Percentiles rank a stretch among this genome's conserved stretches.
Conservation (phyloP, 92 coral and sea anemone species). For the Chrysogorgia sp. region DNA sequence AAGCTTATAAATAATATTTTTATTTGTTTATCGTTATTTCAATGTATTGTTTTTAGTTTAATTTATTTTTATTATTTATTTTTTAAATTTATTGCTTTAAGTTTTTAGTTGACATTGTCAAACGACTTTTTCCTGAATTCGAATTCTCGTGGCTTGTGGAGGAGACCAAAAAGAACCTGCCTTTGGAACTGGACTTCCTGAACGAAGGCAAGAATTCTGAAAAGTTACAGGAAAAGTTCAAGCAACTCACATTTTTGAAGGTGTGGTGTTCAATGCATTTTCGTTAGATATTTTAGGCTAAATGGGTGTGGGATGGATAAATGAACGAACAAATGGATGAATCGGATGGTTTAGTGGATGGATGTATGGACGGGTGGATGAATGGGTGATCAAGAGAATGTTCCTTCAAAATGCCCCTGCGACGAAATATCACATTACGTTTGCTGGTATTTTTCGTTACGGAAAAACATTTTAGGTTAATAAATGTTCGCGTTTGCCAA, state of each 20-base stretch:
- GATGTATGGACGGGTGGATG: too few species aligned
- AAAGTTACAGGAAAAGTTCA: slow-evolving; percentile 69
- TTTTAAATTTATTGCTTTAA: slow-evolving; percentile 29
- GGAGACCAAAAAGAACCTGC: slow-evolving; percentile 92
- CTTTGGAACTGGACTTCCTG: slow-evolving; percentile 89
- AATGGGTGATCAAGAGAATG: too few species aligned
- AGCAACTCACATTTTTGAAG: slow-evolving; percentile 78
- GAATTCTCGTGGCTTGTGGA: slow-evolving; percentile 93
- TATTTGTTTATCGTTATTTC: too few species aligned
- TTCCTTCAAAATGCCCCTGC: too few species aligned
- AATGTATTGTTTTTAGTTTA: background rate
- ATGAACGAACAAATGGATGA: too few species aligned
- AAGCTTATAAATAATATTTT: background rate
- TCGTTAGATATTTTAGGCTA: too few species aligned
- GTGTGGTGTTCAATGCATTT: slow-evolving; percentile 40
- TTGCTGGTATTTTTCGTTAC: too few species aligned
- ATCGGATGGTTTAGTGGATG: too few species aligned
- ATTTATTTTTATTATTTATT: background rate
- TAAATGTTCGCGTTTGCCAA: too few species aligned
- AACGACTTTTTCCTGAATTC: slow-evolving; percentile 90
- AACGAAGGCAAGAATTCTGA: slow-evolving; percentile 93
- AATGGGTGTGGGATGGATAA: too few species aligned
- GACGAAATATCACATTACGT: too few species aligned
- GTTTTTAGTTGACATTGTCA: slow-evolving; percentile 80
- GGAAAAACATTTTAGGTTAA: too few species aligned